These are phyloP conservation scores for Alfaro cultratus DNA, from an alignment of 2,797 vertebrate species.

Conservation along the genomic window DNA sequence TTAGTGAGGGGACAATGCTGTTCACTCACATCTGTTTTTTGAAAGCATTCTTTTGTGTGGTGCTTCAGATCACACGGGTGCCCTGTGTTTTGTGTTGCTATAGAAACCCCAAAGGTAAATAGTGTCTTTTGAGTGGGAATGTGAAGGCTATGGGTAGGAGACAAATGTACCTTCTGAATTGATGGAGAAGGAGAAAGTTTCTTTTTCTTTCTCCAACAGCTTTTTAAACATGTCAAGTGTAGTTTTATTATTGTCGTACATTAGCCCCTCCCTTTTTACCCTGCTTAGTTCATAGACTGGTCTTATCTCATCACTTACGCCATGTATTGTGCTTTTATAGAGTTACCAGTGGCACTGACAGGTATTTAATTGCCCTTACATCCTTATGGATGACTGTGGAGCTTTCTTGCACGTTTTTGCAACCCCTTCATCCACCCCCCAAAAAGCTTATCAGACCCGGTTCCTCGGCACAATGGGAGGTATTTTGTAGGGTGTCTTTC, in stretches of 20 bases:
- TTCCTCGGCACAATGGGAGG: conserved; percentile 44
- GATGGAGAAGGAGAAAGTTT: conserved; percentile 30
- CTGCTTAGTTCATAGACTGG: conserved; percentile 60
- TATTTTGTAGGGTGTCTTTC: conserved; percentile 44
- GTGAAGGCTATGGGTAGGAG: conserved; percentile 46
- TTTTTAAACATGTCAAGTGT: conserved; percentile 6
- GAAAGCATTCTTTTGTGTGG: conserved; percentile 24
- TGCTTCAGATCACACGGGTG: conserved; percentile 19
- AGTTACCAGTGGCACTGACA: conserved; percentile 71
- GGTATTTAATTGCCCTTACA: conserved; percentile 76
- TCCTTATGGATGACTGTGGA: conserved; percentile 68
- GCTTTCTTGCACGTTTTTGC: not conserved
- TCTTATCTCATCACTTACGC: conserved; percentile 59
- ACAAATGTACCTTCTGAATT: conserved; percentile 57
- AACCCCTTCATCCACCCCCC: not conserved
- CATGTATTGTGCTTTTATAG: conserved; percentile 59
- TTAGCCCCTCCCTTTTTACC: conserved; percentile 3
- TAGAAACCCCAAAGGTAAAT: conserved; percentile 68
- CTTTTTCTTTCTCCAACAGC: conserved; percentile 12
- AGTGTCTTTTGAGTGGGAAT: conserved; percentile 43
- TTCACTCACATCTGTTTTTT: conserved; percentile 18
- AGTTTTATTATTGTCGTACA: conserved; percentile 8
- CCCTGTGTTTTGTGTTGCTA: conserved; percentile 60
- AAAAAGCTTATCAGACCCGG: conserved; percentile 46
- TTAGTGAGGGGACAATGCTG: conserved; percentile 10